These are phyloP conservation scores for Drosophila eugracilis DNA, from an alignment of 1,140 invertebrate species.

Conservation along the genomic window DNA sequence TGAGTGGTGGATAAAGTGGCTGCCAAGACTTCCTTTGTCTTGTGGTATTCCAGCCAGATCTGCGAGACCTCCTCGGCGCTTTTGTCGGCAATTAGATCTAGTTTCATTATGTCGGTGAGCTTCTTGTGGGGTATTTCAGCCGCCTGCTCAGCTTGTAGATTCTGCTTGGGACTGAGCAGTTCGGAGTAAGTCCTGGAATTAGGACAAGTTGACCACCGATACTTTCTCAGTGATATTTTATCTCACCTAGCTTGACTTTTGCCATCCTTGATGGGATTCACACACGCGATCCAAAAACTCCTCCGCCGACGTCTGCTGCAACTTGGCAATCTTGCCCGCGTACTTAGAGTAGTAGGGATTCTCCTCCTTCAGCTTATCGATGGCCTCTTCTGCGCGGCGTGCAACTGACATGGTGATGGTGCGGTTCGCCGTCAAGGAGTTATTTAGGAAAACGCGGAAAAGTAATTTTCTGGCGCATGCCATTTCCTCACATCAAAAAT, in stretches of 20 bases:
- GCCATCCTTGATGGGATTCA: slow-evolving; percentile 84
- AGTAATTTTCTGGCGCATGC: slow-evolving; percentile 57
- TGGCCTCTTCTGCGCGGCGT: slow-evolving; percentile 68
- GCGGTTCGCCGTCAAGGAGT: slow-evolving; percentile 37
- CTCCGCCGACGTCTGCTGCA: slow-evolving; percentile 91
- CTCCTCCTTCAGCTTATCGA: slow-evolving; percentile 80
- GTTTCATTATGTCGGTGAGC: slow-evolving; percentile 91
- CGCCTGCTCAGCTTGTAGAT: slow-evolving; percentile 51
- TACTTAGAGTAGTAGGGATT: slow-evolving; percentile 95
- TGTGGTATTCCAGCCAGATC: slow-evolving; percentile 94
- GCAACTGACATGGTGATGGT: slow-evolving; percentile 71
- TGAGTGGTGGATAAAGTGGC: slow-evolving; percentile 88
- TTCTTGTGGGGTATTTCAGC: slow-evolving; percentile 85
- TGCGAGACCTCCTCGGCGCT: slow-evolving; percentile 89
- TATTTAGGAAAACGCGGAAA: slow-evolving; percentile 46
- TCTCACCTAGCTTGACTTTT: slow-evolving; percentile 84
- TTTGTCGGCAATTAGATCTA: slow-evolving; percentile 91
- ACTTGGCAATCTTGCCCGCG: slow-evolving; percentile 89
- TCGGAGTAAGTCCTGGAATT: slow-evolving; percentile 74
- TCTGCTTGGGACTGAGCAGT: slow-evolving; percentile 86
- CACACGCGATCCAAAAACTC: slow-evolving; percentile 89
- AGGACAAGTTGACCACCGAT: neutral
- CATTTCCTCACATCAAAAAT: slow-evolving; percentile 47
- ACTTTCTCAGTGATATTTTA: accelerated
- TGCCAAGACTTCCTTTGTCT: slow-evolving; percentile 90